Percentiles rank a stretch among this genome's conserved stretches.
These are phyloP conservation scores for Trichonephila inaurata DNA, from an alignment of 1,140 invertebrate genomes.

Conservation along the genomic window DNA sequence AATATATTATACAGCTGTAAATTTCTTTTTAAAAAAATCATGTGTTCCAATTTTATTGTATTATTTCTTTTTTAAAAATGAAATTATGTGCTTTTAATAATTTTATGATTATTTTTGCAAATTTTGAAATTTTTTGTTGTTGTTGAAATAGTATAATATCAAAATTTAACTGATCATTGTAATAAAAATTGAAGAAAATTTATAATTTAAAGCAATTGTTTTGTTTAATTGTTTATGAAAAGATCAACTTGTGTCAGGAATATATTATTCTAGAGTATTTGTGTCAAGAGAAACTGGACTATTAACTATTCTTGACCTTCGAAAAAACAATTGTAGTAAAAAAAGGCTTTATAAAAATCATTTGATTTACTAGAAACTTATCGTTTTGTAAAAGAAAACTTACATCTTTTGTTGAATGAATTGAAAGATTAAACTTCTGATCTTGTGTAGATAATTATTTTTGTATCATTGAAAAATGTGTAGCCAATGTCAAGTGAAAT, in stretches of 20 bases:
- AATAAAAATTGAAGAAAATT: too few species aligned
- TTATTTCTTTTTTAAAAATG: neutral
- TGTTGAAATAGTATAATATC: too few species aligned
- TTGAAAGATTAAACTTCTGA: neutral
- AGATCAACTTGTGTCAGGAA: too few species aligned
- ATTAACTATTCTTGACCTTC: too few species aligned
- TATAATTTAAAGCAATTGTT: too few species aligned
- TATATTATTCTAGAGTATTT: too few species aligned
- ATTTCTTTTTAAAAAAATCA: neutral
- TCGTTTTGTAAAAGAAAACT: neutral
- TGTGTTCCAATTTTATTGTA: neutral
- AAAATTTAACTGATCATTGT: too few species aligned
- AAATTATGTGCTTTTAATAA: neutral
- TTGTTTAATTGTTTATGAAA: too few species aligned
- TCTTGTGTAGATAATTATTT: constrained; percentile 16
- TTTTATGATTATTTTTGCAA: neutral
- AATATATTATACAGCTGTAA: neutral
- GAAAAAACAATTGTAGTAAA: too few species aligned
- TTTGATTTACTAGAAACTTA: neutral
- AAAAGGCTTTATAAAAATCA: too few species aligned
- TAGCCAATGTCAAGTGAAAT: constrained; percentile 28
- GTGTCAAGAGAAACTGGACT: too few species aligned
- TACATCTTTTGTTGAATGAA: neutral
- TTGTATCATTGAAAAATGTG: constrained; percentile 41
- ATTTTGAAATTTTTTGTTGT: neutral